Evolutionary conservation across 2,888 invertebrate species (phyloP), one percentile per base, ranked within the genome.

Genomic region (Caenorhabditis sp.): DNA sequence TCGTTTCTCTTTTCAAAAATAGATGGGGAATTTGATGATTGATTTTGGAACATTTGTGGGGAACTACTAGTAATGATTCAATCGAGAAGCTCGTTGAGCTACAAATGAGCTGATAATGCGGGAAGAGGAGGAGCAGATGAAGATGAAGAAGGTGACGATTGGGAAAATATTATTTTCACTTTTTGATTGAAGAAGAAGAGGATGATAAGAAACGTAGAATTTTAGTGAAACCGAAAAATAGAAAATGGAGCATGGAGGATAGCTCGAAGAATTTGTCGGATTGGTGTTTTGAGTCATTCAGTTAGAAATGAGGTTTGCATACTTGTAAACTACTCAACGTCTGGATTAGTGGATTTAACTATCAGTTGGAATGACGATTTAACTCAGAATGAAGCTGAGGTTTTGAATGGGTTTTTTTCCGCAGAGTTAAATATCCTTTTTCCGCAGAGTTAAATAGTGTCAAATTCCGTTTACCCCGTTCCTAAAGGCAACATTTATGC

Each of bases 21-120:
- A 31, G 10, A 31, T 10, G 31, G n/a, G n/a, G 10, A 31, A 31
- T 4, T 31, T 31, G 31, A 7, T 31, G 31, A n/a, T 31, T 4
- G 10, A 31, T 10, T 31, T 31, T 31, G 5, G 10, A 31, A 31
- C 31, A 7, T 31, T 31, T 31, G 31, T 7, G 31, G 31, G 31
- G 31, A n/a, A 63, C 71, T 0, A 14, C 43, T 43, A 43, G 43
- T 43, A 67, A 69, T 50, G 74, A 74, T 54, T 69, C 74, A 1
- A 70, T 75, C 25, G 75, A 70, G 21, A 65, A 70, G 57, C 68
- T 73, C 26, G 68, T 68, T 43, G 73, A 66, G 31, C 63, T 68
- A 0, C 74, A 73, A 56, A 27, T 5, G 74, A 69, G 67, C 31
- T 65, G 56, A 26, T 26, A 26, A 25, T 23, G 26, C 14, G 10